Evolutionary conservation across 2,888 invertebrate genomes (phyloP).

Genomic region (Odontocolon sp.): DNA sequence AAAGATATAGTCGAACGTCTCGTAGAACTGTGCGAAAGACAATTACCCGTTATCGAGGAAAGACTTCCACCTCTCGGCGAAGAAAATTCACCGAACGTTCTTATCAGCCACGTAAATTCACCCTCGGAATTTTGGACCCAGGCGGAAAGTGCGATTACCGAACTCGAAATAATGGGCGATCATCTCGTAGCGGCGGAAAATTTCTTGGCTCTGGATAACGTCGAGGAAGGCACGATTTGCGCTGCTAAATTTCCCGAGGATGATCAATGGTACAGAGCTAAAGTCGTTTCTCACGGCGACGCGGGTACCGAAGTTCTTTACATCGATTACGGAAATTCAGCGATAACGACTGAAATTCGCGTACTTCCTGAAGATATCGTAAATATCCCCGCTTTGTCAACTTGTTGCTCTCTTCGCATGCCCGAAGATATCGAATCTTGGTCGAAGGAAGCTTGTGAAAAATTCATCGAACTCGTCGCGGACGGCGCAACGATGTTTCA

Average conservation of each 20-base stretch:
- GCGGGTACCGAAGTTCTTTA: slow-evolving; percentile 85
- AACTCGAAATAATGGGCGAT: slow-evolving; percentile 84
- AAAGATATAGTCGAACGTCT: slow-evolving; percentile 77
- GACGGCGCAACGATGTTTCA: slow-evolving; percentile 88
- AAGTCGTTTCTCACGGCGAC: slow-evolving; percentile 83
- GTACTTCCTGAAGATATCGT: slow-evolving; percentile 85
- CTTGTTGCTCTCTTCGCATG: slow-evolving; percentile 84
- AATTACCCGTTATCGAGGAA: slow-evolving; percentile 64
- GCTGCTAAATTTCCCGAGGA: slow-evolving; percentile 87
- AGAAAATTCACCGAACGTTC: slow-evolving; percentile 69
- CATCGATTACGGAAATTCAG: slow-evolving; percentile 87
- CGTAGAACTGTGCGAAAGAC: slow-evolving; percentile 24
- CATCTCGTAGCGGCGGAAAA: slow-evolving; percentile 83
- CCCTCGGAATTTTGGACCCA: slow-evolving; percentile 78
- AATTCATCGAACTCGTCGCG: slow-evolving; percentile 86
- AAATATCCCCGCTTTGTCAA: slow-evolving; percentile 83
- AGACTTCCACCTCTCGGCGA: slow-evolving; percentile 75
- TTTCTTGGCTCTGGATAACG: slow-evolving; percentile 82
- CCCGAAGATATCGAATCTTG: slow-evolving; percentile 84
- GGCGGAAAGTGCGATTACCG: slow-evolving; percentile 79
- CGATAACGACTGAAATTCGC: slow-evolving; percentile 83
- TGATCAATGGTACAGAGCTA: slow-evolving; percentile 86
- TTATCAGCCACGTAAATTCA: slow-evolving; percentile 70
- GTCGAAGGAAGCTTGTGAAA: slow-evolving; percentile 85
- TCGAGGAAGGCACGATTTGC: slow-evolving; percentile 83